These are phyloP conservation scores for Sepioteuthis lessoniana DNA, from an alignment of 2,888 invertebrate species.

Conservation along the genomic window DNA sequence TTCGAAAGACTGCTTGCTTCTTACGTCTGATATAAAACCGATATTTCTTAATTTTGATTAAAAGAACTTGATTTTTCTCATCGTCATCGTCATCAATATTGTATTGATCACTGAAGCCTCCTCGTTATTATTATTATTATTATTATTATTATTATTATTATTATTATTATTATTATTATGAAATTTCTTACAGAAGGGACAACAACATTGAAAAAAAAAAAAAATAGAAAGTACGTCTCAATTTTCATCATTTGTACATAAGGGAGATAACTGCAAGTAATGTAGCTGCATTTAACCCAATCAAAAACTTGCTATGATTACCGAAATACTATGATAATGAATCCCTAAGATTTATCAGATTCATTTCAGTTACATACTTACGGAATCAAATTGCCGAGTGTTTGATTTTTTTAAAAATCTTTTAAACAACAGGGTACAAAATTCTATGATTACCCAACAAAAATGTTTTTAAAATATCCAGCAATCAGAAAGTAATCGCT, in stretches of 20 bases:
- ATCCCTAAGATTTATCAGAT: background rate
- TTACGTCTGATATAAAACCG: no score
- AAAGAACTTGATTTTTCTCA: no score
- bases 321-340: background rate
- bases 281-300: background rate
- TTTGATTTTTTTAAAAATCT: background rate
- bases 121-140: background rate
- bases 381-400: background rate
- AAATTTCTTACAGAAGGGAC: background rate
- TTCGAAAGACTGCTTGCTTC: no score
- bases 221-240: no score
- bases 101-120: no score
- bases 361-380: background rate
- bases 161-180: conserved; percentile 16
- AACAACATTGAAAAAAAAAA: background rate
- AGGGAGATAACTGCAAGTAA: background rate
- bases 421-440: background rate
- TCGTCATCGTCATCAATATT: no score
- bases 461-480: background rate
- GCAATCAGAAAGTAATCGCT: background rate
- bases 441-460: background rate
- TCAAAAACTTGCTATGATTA: background rate
- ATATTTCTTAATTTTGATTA: no score
- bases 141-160: conserved; percentile 33
- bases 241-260: background rate